phyloP scores from a whole-genome alignment of 2,888 invertebrate genomes.

The Cistogaster globosa region DNA sequence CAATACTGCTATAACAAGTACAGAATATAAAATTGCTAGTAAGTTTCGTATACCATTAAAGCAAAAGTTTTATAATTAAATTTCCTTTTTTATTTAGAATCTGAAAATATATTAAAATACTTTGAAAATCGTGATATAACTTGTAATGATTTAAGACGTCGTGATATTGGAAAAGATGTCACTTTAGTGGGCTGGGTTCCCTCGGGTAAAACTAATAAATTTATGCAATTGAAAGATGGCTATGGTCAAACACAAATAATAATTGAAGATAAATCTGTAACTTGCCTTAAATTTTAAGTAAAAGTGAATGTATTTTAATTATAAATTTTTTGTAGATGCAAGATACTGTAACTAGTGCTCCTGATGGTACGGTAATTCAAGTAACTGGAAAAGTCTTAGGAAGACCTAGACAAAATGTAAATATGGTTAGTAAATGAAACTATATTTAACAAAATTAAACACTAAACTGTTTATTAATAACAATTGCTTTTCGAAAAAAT shows the following conservation, averaged over 20 bases:
- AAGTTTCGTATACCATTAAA: conserved; percentile 68
- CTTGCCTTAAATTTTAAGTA: conserved; percentile 32
- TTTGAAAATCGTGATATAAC: conserved; percentile 83
- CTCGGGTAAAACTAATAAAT: conserved; percentile 80
- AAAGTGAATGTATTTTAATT: not conserved
- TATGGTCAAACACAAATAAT: conserved; percentile 83
- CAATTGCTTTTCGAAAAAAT: too few species aligned
- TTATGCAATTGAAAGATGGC: conserved; percentile 83
- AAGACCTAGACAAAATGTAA: conserved; percentile 81
- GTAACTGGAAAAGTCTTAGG: conserved; percentile 82
- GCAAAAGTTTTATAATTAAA: not conserved
- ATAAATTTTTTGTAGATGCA: conserved; percentile 72
- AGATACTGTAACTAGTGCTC: conserved; percentile 77
- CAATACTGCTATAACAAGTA: conserved; percentile 81
- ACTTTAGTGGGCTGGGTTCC: conserved; percentile 83
- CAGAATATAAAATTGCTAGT: conserved; percentile 83
- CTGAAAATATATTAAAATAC: conserved; percentile 82
- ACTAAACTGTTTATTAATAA: too few species aligned
- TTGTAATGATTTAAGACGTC: conserved; percentile 81
- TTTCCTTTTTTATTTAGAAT: conserved; percentile 72
- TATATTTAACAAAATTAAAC: too few species aligned
- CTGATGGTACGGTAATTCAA: conserved; percentile 79
- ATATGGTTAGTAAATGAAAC: conserved; percentile 76
- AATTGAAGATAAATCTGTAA: conserved; percentile 80
- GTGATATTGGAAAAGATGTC: conserved; percentile 80